A percentile compares a stretch with the other conserved stretches of the same genome.
These are phyloP conservation scores for Melangyna quadrimaculata DNA, from an alignment of 2,888 invertebrate genomes.

Conservation along the genomic window DNA sequence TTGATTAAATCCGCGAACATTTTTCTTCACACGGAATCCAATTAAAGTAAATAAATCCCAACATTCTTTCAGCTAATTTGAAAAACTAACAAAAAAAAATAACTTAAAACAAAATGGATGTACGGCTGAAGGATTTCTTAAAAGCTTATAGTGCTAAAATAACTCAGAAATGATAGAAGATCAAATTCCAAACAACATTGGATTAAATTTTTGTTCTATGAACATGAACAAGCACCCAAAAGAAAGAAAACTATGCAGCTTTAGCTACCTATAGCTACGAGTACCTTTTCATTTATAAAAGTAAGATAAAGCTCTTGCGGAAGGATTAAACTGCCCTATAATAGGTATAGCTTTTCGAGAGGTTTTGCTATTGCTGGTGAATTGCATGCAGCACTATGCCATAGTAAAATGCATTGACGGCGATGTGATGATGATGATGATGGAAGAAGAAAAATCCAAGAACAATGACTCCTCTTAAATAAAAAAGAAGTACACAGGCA, in stretches of 20 bases:
- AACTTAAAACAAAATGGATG: background rate
- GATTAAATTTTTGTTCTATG: background rate
- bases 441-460: conserved; percentile 17
- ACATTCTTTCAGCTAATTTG: background rate
- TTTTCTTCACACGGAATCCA: too few relatives aligned
- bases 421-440: background rate
- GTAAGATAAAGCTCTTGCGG: conserved; percentile 8
- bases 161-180: background rate
- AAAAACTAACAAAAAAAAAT: too few relatives aligned
- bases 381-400: background rate
- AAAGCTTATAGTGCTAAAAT: background rate
- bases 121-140: background rate
- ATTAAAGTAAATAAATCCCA: too few relatives aligned
- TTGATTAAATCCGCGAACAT: too few relatives aligned
- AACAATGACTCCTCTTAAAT: conserved; percentile 44
- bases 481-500: conserved; percentile 27
- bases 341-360: conserved; percentile 33
- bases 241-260: background rate
- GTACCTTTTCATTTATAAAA: background rate
- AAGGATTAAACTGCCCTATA: conserved; percentile 41
- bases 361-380: background rate
- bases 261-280: background rate
- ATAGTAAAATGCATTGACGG: background rate
- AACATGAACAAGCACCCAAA: conserved; percentile 19
- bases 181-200: background rate